A percentile compares a stretch with the other conserved stretches of the same genome.
Conservation (phyloP, 2,113 vertebrate species). For the Neolamprologus longior region DNA sequence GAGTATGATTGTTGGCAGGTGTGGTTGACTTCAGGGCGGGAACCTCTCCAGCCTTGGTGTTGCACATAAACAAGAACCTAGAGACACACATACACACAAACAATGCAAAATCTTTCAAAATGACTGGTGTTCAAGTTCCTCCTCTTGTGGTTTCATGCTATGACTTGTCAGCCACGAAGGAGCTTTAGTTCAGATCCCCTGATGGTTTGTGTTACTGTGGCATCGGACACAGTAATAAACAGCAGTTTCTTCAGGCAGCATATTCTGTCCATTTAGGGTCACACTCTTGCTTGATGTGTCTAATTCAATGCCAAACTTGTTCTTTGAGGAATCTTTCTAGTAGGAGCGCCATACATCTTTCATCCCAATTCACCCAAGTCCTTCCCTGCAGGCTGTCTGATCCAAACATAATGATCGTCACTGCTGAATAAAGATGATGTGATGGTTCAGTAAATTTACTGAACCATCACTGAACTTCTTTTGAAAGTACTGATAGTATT, state of each 20-base stretch:
- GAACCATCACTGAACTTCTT: neutral
- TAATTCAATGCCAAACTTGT: fast-evolving
- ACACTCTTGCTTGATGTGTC: neutral
- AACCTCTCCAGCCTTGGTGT: neutral
- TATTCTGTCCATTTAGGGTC: neutral
- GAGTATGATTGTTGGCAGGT: neutral
- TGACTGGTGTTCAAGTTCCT: neutral
- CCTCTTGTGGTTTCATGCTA: neutral
- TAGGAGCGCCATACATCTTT: neutral
- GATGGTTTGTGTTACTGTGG: neutral
- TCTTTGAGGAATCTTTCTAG: neutral
- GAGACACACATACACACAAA: neutral
- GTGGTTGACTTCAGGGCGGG: neutral
- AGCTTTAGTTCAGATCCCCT: neutral
- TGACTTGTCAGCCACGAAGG: neutral
- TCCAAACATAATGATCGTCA: neutral
- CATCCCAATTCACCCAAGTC: fast-evolving
- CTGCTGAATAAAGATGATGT: neutral
- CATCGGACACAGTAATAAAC: neutral
- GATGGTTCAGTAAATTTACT: neutral
- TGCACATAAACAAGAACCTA: neutral
- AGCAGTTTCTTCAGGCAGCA: fast-evolving
- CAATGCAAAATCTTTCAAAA: neutral
- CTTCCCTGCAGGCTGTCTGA: neutral
- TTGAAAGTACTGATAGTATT: neutral